Conservation (phyloP, 2,113 vertebrate species). For the Prionailurus viverrinus region DNA sequence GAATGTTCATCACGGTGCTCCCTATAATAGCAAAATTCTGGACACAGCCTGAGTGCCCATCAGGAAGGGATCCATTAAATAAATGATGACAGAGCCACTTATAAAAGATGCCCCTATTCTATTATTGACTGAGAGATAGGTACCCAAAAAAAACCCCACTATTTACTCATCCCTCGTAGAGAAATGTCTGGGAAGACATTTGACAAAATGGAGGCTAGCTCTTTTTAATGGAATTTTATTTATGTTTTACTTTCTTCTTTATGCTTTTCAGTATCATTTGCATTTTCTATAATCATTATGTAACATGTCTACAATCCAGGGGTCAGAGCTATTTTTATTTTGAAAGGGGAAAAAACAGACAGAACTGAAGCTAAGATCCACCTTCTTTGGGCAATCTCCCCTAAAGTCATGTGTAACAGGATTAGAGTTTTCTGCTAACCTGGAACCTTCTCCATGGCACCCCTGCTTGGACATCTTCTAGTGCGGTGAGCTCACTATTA, state of each 20-base stretch:
- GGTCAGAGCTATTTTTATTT: constrained; percentile 62
- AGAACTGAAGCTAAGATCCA: constrained; percentile 29
- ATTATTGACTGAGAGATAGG: constrained; percentile 7
- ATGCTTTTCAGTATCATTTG: constrained; percentile 53
- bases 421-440: not conserved
- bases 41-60: not conserved
- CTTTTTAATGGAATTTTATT: constrained; percentile 46
- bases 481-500: not conserved
- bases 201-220: not conserved
- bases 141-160: not conserved
- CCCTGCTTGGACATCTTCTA: not conserved
- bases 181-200: constrained; percentile 47
- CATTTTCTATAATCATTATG: constrained; percentile 69
- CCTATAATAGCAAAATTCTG: not conserved
- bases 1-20: not conserved
- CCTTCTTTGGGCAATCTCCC: not conserved
- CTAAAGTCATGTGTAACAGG: not conserved
- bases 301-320: constrained; percentile 54
- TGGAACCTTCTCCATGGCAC: not conserved
- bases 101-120: not conserved
- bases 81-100: not conserved
- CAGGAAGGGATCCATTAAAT: not conserved
- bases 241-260: constrained; percentile 61
- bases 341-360: constrained; percentile 52
- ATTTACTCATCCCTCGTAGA: not conserved